phyloP scores from a whole-genome alignment of 2,888 invertebrate genomes.

The Perizoma affinitatum region DNA sequence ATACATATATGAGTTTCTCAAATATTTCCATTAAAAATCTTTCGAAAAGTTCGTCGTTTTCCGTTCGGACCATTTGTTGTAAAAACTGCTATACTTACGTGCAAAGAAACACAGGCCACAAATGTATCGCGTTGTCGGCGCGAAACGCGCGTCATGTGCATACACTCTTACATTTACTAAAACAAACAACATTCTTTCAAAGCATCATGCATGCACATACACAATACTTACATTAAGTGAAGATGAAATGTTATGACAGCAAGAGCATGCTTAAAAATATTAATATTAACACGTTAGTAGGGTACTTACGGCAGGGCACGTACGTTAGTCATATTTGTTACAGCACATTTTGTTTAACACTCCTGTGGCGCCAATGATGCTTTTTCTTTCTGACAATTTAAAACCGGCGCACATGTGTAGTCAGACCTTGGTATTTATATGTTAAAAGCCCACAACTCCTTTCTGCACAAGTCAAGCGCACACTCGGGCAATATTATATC shows the following conservation, averaged over 20 bases:
- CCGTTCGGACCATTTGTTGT: too few relatives aligned
- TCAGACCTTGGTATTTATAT: too few relatives aligned
- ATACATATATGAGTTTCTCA: too few relatives aligned
- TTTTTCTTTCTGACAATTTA: background rate
- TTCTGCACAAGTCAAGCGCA: too few relatives aligned
- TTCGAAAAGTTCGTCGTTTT: too few relatives aligned
- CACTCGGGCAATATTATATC: too few relatives aligned
- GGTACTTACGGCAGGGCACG: conserved; percentile 25
- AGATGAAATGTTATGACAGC: conserved; percentile 32
- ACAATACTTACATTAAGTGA: conserved; percentile 23
- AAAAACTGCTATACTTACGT: too few relatives aligned
- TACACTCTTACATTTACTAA: background rate
- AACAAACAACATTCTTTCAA: conserved; percentile 10
- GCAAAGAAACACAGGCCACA: too few relatives aligned
- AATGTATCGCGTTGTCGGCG: too few relatives aligned
- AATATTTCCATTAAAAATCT: too few relatives aligned
- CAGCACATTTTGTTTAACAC: conserved; percentile 40
- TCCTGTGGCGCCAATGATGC: conserved; percentile 25
- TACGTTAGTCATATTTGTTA: conserved; percentile 39
- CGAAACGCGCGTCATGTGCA: too few relatives aligned
- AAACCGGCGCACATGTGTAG: conserved; percentile 3
- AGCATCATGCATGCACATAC: conserved; percentile 31
- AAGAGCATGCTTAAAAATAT: conserved; percentile 23
- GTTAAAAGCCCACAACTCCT: too few relatives aligned
- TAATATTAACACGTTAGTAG: conserved; percentile 39